These are phyloP conservation scores for Leptonema lineaticorne DNA, from an alignment of 1,140 invertebrate genomes.

Conservation along the genomic window DNA sequence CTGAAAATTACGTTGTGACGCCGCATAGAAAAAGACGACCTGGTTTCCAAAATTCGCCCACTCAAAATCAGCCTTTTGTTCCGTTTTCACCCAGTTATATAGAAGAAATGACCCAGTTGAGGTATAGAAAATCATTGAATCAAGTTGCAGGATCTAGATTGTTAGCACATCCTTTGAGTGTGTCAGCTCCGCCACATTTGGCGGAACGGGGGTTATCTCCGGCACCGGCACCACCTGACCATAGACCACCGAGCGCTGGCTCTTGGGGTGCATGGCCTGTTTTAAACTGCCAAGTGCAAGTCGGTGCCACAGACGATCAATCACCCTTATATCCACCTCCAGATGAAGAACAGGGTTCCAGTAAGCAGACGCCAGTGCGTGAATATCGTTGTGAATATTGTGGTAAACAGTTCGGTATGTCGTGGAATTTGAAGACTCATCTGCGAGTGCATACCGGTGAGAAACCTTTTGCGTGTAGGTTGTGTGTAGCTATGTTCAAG, in stretches of 20 bases:
- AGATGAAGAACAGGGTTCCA: slow-evolving; percentile 54
- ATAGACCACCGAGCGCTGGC: slow-evolving; percentile 69
- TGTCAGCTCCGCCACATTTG: slow-evolving; percentile 69
- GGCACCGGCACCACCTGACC: slow-evolving; percentile 59
- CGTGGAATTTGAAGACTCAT: slow-evolving; percentile 86
- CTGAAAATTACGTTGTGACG: slow-evolving; percentile 77
- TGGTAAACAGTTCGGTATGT: slow-evolving; percentile 87
- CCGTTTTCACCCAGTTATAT: slow-evolving; percentile 72
- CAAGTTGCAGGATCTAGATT: slow-evolving; percentile 48
- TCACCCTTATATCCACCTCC: slow-evolving; percentile 56
- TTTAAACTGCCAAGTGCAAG: slow-evolving; percentile 61
- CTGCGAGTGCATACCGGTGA: slow-evolving; percentile 82
- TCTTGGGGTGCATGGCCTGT: slow-evolving; percentile 71
- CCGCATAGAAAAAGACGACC: slow-evolving; percentile 79
- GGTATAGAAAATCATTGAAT: slow-evolving; percentile 51
- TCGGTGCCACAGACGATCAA: slow-evolving; percentile 57
- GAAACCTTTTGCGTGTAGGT: slow-evolving; percentile 82
- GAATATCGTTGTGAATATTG: slow-evolving; percentile 85
- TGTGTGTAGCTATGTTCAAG: slow-evolving; percentile 87
- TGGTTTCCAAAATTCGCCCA: slow-evolving; percentile 81
- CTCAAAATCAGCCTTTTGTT: slow-evolving; percentile 81
- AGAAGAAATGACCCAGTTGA: slow-evolving; percentile 60
- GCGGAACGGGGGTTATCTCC: slow-evolving; percentile 61
- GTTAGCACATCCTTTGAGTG: slow-evolving; percentile 65
- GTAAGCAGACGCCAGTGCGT: slow-evolving; percentile 64